Percentiles rank a stretch among this genome's conserved stretches.
Conservation (phyloP, 2,113 vertebrate species). For the Raphicerus campestris region DNA sequence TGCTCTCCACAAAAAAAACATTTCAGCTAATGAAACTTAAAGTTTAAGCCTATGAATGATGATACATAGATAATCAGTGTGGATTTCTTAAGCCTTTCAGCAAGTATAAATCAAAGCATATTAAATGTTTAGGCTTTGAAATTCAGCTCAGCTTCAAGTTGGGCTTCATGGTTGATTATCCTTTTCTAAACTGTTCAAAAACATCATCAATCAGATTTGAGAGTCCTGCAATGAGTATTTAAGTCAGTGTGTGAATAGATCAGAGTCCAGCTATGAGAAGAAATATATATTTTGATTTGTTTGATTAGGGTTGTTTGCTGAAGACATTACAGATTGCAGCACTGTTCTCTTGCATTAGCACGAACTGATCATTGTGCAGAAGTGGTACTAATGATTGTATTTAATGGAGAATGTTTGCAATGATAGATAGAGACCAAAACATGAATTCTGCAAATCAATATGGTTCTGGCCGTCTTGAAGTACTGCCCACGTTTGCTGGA, state of each 20-base stretch:
- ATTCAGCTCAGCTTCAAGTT: constrained; percentile 35
- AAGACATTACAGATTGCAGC: neutral
- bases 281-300: constrained; percentile 42
- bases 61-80: neutral
- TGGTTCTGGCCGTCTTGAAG: neutral
- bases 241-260: constrained; percentile 36
- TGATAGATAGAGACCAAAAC: neutral
- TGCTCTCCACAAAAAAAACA: neutral
- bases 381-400: neutral
- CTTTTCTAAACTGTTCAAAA: constrained; percentile 54
- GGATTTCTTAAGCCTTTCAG: constrained; percentile 43
- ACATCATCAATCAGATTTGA: constrained; percentile 51
- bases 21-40: constrained; percentile 45
- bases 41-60: constrained; percentile 36
- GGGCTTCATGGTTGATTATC: constrained; percentile 52
- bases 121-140: constrained; percentile 44
- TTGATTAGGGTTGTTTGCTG: constrained; percentile 36
- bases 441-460: constrained; percentile 14
- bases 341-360: neutral
- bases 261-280: neutral
- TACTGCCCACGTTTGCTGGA: neutral
- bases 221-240: constrained; percentile 30
- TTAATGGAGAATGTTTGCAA: neutral
- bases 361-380: neutral
- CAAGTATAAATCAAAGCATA: constrained; percentile 44